Percentiles rank a stretch among this genome's conserved stretches.
Conservation (phyloP, 2,888 invertebrate species). For the Camponotus fellah region DNA sequence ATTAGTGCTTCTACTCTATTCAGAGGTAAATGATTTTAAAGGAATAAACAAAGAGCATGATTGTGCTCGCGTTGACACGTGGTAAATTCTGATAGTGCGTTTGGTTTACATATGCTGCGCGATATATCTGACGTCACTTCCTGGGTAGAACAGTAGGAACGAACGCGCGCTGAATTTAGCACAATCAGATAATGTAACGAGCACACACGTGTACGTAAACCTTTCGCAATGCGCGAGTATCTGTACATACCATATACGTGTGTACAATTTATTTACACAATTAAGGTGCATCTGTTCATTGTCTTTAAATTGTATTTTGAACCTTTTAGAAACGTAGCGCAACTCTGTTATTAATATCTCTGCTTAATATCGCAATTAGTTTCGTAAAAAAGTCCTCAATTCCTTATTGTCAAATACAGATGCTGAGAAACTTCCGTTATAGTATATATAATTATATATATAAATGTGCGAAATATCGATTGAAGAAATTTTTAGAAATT, state of each 20-base stretch:
- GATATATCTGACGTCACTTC: slow-evolving; percentile 76
- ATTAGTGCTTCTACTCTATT: background rate
- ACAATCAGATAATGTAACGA: slow-evolving; percentile 78
- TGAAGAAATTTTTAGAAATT: background rate
- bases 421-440: background rate
- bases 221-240: slow-evolving; percentile 59
- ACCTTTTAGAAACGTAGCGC: background rate
- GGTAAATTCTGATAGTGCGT: slow-evolving; percentile 63
- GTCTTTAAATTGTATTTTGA: slow-evolving; percentile 26
- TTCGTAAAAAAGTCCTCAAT: background rate
- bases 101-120: slow-evolving; percentile 48
- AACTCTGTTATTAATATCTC: background rate
- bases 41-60: background rate
- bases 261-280: background rate
- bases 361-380: background rate
- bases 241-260: background rate
- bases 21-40: background rate
- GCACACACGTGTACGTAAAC: slow-evolving; percentile 56
- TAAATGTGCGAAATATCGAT: background rate
- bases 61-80: slow-evolving; percentile 17
- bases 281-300: slow-evolving; percentile 55
- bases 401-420: background rate
- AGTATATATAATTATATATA: background rate
- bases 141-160: slow-evolving; percentile 72
- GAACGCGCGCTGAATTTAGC: slow-evolving; percentile 75